These are phyloP conservation scores for Euura lappo DNA, from an alignment of 1,140 invertebrate species.

Conservation along the genomic window DNA sequence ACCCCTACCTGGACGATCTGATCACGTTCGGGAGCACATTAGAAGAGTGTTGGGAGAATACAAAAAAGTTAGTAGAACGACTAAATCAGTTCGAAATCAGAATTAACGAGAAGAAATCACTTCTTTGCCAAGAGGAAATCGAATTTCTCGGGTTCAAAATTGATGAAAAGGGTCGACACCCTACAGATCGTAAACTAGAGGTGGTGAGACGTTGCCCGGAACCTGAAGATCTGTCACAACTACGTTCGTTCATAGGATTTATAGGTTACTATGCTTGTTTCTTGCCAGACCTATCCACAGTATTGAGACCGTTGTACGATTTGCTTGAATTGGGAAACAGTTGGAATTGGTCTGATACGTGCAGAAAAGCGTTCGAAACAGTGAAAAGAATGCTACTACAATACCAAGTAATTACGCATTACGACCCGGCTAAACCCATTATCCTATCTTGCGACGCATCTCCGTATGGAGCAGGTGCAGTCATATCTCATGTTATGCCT, in stretches of 20 bases:
- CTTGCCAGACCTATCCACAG: background rate
- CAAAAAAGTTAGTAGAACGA: conserved; percentile 18
- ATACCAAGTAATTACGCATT: conserved; percentile 13
- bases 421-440: conserved; percentile 12
- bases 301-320: conserved; percentile 2
- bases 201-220: background rate
- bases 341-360: conserved; percentile 33
- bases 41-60: conserved; percentile 28
- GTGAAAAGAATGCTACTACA: conserved; percentile 16
- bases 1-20: conserved; percentile 29
- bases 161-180: background rate
- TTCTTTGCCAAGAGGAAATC: background rate
- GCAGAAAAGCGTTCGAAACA: conserved; percentile 25
- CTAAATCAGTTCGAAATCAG: conserved; percentile 24
- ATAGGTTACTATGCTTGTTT: background rate
- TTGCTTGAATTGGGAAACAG: background rate
- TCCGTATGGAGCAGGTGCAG: background rate
- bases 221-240: background rate
- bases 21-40: conserved; percentile 23
- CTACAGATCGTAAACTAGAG: background rate
- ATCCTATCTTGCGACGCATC: conserved; percentile 19
- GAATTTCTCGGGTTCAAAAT: background rate
- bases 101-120: background rate
- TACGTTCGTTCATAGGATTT: background rate
- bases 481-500: conserved; percentile 30